Evolutionary conservation across 2,797 vertebrate genomes (phyloP), one percentile per base, ranked within the genome.

Genomic region (Pteronotus mesoamericanus): DNA sequence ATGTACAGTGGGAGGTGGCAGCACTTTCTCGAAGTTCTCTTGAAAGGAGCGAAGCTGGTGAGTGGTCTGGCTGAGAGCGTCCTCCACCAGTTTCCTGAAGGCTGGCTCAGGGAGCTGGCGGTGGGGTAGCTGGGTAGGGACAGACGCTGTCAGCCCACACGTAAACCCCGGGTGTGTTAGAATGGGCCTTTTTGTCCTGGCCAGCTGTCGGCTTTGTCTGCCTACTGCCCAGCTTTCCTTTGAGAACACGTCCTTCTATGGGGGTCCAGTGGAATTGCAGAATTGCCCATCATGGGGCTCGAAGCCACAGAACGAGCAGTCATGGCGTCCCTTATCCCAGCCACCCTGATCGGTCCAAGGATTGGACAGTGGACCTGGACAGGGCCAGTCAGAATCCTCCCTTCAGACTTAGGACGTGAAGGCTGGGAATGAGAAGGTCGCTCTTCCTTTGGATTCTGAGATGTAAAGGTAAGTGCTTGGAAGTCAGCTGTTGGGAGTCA

Each of bases 51-150:
- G 95, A 93, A 99, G 98, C 92, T 98, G 98, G 85, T 95, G 96
- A 0, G 98, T 97, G 2, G 98, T 98, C 84, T 98, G 98, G n/a
- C 98, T 97, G 89, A 99, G 98, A 0, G 96, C 57, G 8, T 98
- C 98, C 77, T 99, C 99, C 18, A 99, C 98, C 99, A 99, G 98
- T 97, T 98, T 98, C 99, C 98, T 99, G 98, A 99, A 99, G 92
- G 98, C 98, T 8, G 96, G 85, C 39, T 98, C 98, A 15, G 98
- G 94, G 86, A 99, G 44, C 37, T 87, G 96, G 96, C 98, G 98
- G 66, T 99, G 99, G 77, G 99, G 99, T 69, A 99, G 98, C 99
- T 99, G 98, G 34, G 93, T 8, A 37, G 86, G 88, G 84, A 98
- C 21, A 98, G 89, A 59, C 24, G 53, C 6, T 24, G 74, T 53